A percentile compares a stretch with the other conserved stretches of the same genome.
phyloP scores from a whole-genome alignment of 2,113 vertebrate species.

The Entomyzon cyanotis region DNA sequence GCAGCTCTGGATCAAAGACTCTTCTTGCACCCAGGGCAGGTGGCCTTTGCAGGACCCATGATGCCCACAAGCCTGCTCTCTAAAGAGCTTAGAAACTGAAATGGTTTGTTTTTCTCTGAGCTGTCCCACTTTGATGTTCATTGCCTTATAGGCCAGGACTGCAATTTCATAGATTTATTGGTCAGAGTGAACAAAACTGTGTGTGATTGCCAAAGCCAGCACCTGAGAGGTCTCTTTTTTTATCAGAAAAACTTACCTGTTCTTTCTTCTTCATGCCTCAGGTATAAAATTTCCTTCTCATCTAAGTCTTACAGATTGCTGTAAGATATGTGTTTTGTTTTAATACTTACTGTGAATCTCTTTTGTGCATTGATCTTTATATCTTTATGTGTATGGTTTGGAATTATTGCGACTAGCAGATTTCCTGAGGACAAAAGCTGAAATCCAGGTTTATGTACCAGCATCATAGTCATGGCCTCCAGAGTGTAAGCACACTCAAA shows the following conservation, averaged over 20 bases:
- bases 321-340: constrained; percentile 44
- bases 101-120: not conserved
- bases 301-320: constrained; percentile 47
- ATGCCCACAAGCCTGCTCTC: not conserved
- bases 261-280: constrained; percentile 34
- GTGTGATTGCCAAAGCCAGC: not conserved
- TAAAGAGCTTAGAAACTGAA: not conserved
- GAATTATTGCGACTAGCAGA: constrained; percentile 29
- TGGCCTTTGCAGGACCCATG: not conserved
- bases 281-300: constrained; percentile 29
- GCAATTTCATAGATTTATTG: not conserved
- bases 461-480: not conserved
- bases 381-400: not conserved
- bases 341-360: constrained; percentile 35
- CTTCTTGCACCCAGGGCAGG: not conserved
- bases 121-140: not conserved
- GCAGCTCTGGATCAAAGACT: not conserved
- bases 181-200: not conserved
- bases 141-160: not conserved
- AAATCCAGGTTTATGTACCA: not conserved
- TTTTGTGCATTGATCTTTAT: constrained; percentile 53
- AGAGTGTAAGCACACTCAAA: not conserved
- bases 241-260: not conserved
- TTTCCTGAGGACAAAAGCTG: constrained; percentile 33
- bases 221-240: not conserved